phyloP scores from a whole-genome alignment of 2,113 vertebrate genomes.

The Myiozetetes cayanensis region DNA sequence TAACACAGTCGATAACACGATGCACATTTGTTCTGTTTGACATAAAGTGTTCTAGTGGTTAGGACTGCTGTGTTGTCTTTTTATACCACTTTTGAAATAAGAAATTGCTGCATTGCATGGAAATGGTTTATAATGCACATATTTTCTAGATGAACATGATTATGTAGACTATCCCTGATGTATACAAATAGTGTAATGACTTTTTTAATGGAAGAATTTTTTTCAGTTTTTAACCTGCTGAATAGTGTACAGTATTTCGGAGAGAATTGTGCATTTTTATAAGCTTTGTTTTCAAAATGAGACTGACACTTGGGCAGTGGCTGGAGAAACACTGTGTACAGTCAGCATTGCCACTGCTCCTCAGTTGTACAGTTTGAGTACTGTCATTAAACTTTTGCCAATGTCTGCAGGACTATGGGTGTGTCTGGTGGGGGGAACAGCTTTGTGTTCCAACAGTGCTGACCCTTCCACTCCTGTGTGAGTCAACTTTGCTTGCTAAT shows the following conservation, averaged over 20 bases:
- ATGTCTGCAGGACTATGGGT: neutral
- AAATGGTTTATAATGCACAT: constrained; percentile 68
- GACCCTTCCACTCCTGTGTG: neutral
- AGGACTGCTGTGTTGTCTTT: constrained; percentile 55
- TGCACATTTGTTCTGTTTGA: constrained; percentile 30
- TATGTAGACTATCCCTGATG: constrained; percentile 48
- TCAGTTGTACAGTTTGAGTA: constrained; percentile 50
- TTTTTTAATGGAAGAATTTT: constrained; percentile 66
- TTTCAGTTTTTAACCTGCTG: constrained; percentile 66
- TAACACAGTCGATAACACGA: neutral
- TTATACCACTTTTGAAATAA: constrained; percentile 65
- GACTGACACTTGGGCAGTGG: neutral
- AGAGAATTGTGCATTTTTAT: constrained; percentile 62
- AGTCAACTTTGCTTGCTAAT: fast-evolving
- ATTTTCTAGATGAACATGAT: constrained; percentile 67
- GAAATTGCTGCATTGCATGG: constrained; percentile 64
- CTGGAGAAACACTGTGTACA: constrained; percentile 16
- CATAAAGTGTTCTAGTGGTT: constrained; percentile 31
- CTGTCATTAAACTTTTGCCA: constrained; percentile 67
- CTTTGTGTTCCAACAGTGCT: neutral
- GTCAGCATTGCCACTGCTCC: constrained; percentile 4
- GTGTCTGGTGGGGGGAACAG: neutral
- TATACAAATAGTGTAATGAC: constrained; percentile 72
- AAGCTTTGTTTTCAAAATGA: constrained; percentile 55
- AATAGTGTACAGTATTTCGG: constrained; percentile 75